These are phyloP conservation scores for Lasioglossum pauxillum DNA, from an alignment of 2,888 invertebrate species.

Conservation along the genomic window DNA sequence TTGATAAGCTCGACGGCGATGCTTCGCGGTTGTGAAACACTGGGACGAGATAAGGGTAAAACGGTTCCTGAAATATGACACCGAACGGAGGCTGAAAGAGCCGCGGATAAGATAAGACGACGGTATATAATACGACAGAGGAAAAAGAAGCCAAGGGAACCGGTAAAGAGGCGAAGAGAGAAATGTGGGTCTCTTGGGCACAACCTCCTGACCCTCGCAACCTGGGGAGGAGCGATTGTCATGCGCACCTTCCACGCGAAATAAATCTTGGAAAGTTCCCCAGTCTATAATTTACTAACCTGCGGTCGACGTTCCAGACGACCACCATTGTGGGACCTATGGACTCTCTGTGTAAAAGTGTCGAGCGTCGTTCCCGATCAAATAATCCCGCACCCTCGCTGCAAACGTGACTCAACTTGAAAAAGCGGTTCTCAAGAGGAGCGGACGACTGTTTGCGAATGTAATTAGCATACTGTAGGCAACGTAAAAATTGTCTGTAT, in stretches of 20 bases:
- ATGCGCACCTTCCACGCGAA: constrained; percentile 36
- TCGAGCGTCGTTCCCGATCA: constrained; percentile 1
- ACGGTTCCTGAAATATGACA: constrained; percentile 15
- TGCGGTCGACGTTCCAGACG: constrained; percentile 44
- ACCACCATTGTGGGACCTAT: neutral
- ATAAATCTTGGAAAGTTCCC: constrained; percentile 49
- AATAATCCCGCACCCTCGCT: neutral
- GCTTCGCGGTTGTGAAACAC: neutral
- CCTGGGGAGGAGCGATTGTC: constrained; percentile 47
- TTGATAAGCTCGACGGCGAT: constrained; percentile 31
- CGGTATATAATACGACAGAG: constrained; percentile 14
- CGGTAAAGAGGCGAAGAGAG: constrained; percentile 52
- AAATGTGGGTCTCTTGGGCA: constrained; percentile 64
- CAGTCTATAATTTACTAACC: constrained; percentile 56
- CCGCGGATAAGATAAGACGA: constrained; percentile 28
- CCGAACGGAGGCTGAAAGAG: constrained; percentile 3
- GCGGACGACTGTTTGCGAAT: neutral
- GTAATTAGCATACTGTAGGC: neutral
- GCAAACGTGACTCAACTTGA: constrained; percentile 6
- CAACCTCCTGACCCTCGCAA: constrained; percentile 65
- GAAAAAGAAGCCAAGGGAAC: constrained; percentile 28
- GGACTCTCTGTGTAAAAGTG: neutral
- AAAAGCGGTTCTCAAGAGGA: neutral
- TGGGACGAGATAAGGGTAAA: constrained; percentile 27
- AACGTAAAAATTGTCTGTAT: too few relatives aligned